phyloP scores from a whole-genome alignment of 2,888 invertebrate species.

The Microctonus hyperodae region DNA sequence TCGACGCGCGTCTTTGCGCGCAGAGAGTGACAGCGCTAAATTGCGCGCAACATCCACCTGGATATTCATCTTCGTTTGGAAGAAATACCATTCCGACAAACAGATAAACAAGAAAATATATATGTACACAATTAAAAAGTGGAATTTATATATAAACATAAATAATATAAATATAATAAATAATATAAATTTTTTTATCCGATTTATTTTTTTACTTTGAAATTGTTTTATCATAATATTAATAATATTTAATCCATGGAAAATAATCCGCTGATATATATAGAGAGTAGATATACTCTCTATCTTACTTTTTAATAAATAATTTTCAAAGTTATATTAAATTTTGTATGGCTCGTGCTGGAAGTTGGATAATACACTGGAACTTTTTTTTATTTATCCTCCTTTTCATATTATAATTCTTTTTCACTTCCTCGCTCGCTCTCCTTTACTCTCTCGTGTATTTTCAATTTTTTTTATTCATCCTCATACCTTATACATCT shows the following conservation, averaged over 20 bases:
- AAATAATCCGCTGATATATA: neutral
- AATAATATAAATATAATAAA: no score
- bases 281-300: no score
- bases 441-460: constrained; percentile 20
- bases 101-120: no score
- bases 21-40: constrained; percentile 9
- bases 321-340: neutral
- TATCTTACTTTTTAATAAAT: neutral
- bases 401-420: neutral
- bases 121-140: no score
- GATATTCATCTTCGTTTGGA: constrained; percentile 14
- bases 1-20: neutral
- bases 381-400: neutral
- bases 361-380: neutral
- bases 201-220: no score
- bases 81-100: neutral
- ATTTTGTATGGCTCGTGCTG: neutral
- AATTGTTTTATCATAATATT: no score
- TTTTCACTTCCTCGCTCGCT: neutral
- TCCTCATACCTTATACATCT: constrained; percentile 20
- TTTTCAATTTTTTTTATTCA: neutral
- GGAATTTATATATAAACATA: no score
- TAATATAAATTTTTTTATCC: no score
- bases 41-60: constrained; percentile 7
- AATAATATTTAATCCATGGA: neutral